Evolutionary conservation across 2,888 invertebrate genomes (phyloP).

Genomic region (Xylophagus ater): DNA sequence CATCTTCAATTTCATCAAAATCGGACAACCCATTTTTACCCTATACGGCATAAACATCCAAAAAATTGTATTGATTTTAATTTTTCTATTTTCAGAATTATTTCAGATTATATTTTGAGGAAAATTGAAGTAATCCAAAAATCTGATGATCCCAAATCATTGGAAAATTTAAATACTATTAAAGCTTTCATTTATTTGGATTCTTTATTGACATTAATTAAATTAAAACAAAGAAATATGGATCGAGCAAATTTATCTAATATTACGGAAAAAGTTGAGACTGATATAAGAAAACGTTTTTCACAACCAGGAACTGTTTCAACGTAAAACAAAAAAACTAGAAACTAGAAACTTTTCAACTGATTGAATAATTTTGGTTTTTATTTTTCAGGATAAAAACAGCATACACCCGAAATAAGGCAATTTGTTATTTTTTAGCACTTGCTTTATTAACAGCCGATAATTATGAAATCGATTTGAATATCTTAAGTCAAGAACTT

Average conservation of each 20-base stretch:
- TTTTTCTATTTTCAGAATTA: slow-evolving; percentile 23
- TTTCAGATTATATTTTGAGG: slow-evolving; percentile 25
- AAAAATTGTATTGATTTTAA: not conserved
- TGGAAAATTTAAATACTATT: slow-evolving; percentile 22
- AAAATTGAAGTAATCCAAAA: slow-evolving; percentile 11
- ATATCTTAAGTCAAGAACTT: slow-evolving; percentile 25
- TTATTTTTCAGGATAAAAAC: slow-evolving; percentile 24
- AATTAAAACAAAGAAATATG: slow-evolving; percentile 23
- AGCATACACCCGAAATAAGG: slow-evolving; percentile 29
- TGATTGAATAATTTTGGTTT: not conserved
- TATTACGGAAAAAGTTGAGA: slow-evolving; percentile 35
- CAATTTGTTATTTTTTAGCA: slow-evolving; percentile 32
- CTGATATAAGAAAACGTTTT: slow-evolving; percentile 31
- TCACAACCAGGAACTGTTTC: slow-evolving; percentile 14
- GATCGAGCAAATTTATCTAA: slow-evolving; percentile 26
- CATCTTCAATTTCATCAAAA: no score
- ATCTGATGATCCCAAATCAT: slow-evolving; percentile 5
- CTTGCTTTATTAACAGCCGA: slow-evolving; percentile 27
- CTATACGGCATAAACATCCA: no score
- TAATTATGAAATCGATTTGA: slow-evolving; percentile 26
- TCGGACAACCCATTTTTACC: no score
- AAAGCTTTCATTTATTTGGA: slow-evolving; percentile 36
- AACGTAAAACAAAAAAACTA: slow-evolving; percentile 6
- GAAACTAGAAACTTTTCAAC: no score
- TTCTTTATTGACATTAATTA: slow-evolving; percentile 27